Evolutionary conservation across 2,888 invertebrate genomes (phyloP), one percentile per base, ranked within the genome.

Genomic region (Oxyscelio sp.): DNA sequence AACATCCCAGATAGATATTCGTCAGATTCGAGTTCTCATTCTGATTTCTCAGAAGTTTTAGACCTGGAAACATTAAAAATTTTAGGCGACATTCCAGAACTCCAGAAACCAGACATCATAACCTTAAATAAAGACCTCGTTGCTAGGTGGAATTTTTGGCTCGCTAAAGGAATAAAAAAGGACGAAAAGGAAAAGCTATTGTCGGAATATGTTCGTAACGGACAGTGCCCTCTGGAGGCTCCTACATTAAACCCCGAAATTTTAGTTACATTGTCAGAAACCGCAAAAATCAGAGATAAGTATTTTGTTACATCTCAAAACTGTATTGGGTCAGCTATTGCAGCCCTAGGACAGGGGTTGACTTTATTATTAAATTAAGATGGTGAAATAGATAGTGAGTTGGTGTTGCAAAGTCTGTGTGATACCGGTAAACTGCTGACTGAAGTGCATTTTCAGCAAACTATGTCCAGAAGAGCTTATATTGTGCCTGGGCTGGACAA

Each of bases 181-280:
- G 63, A 63, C 17, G 48, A 48, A 6, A 45, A 48, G n/a, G 48
- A 48, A 1, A 9, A 48, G 8, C 31, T 63, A 3, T 17, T 63
- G 13, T 5, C 17, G 0, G 21, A 48, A 8, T 63, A 63, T 31
- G 19, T 27, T n/a, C 45, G 63, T 1, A 48, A 63, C 6, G 63
- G 63, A 4, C 48, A 45, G 17, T 48, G 19, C 6, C 8, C 9
- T 5, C 13, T 63, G 0, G 56, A 68, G 19, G 56, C 54, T 17
- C 68, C 68, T 0, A 15, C n/a, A 19, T n/a, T 68, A 17, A 54
- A 54, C n/a, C 68, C 54, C 0, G 68, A 68, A 17, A 13, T 54
- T 8, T 0, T 11, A 2, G 17, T 19, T 9, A 17, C 27, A 1
- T 11, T 56, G 2, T 38, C 52, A 1, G 54, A 54, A 24, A 27